Conservation (phyloP, 2,113 vertebrate species). For the Tretioscincus oriximinensis region DNA sequence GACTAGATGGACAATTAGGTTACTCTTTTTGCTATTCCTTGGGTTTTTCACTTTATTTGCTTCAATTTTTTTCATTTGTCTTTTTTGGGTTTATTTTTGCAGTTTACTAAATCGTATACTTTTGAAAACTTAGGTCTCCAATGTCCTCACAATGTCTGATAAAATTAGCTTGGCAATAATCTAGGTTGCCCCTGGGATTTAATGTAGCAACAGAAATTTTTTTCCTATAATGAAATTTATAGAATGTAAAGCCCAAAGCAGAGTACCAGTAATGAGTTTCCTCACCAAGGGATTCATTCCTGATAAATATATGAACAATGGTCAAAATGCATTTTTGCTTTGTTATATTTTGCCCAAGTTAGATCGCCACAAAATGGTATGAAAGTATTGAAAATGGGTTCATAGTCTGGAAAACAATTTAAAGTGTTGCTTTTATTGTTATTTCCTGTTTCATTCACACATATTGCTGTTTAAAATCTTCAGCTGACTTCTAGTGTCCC, state of each 20-base stretch:
- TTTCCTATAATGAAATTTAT: not conserved
- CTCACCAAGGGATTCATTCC: not conserved
- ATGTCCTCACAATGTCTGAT: not conserved
- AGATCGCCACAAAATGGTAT: no score
- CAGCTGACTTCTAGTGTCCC: no score
- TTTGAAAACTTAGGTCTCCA: not conserved
- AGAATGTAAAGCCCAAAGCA: not conserved
- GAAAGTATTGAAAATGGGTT: no score
- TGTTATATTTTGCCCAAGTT: no score
- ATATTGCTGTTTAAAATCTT: no score
- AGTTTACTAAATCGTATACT: not conserved
- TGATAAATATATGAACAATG: not conserved
- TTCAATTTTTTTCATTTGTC: not conserved
- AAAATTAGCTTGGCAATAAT: conserved; percentile 1
- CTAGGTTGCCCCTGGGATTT: not conserved
- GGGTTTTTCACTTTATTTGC: not conserved
- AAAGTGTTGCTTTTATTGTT: no score
- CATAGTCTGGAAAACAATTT: no score
- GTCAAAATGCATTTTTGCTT: no score
- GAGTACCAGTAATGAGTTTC: conserved; percentile 4
- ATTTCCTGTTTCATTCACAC: no score
- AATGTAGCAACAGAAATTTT: not conserved
- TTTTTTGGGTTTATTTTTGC: not conserved
- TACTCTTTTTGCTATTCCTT: not conserved
- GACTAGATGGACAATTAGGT: not conserved